phyloP scores from a whole-genome alignment of 1,140 invertebrate genomes.

The Drosophila saltans region DNA sequence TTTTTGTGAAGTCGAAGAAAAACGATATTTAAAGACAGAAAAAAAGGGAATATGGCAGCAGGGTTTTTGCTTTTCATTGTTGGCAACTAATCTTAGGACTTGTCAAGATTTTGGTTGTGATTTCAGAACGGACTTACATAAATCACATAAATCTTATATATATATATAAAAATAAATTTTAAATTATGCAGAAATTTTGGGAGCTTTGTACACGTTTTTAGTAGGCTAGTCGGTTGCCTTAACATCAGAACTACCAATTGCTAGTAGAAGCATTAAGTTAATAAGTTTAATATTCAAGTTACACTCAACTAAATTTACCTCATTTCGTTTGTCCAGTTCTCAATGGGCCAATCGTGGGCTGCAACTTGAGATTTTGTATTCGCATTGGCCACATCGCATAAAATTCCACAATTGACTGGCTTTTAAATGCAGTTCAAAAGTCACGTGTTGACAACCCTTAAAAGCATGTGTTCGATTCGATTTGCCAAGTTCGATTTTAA shows the following conservation, averaged over 20 bases:
- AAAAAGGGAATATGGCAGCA: neutral
- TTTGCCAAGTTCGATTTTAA: constrained; percentile 20
- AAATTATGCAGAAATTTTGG: neutral
- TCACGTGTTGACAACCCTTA: constrained; percentile 7
- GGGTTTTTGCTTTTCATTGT: neutral
- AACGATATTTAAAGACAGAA: constrained; percentile 6
- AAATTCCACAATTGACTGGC: constrained; percentile 4
- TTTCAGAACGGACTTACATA: neutral
- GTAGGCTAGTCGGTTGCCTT: no score
- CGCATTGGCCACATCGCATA: neutral
- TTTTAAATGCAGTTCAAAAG: constrained; percentile 5
- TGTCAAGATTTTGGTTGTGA: neutral
- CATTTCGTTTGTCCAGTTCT: neutral
- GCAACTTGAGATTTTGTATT: neutral
- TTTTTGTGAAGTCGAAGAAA: neutral
- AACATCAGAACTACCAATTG: no score
- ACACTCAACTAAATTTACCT: no score
- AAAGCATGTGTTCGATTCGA: constrained; percentile 10
- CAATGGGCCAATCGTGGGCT: neutral
- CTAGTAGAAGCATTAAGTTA: no score
- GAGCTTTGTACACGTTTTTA: no score
- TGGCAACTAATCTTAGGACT: neutral
- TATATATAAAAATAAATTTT: no score
- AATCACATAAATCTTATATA: neutral
- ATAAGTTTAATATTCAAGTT: no score